A percentile compares a stretch with the other conserved stretches of the same genome.
phyloP scores from a whole-genome alignment of 1,140 invertebrate genomes.

The Eurosta solidaginis region DNA sequence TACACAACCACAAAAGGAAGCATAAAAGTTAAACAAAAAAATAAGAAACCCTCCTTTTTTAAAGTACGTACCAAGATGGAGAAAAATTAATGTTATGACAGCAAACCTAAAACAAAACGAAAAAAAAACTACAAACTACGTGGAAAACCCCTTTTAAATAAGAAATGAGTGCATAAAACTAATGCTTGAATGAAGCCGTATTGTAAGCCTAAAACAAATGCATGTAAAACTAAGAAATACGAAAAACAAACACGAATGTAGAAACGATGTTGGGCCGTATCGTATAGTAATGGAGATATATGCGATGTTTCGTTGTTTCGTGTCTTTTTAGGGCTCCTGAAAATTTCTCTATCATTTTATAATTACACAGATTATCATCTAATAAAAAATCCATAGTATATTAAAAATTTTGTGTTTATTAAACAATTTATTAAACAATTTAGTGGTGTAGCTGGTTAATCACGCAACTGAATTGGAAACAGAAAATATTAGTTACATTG shows the following conservation, averaged over 20 bases:
- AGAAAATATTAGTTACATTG: conserved; percentile 22
- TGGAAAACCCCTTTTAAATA: conserved; percentile 16
- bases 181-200: conserved; percentile 24
- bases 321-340: conserved; percentile 15
- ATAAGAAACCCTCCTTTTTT: conserved; percentile 2
- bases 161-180: not conserved
- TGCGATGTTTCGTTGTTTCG: too few species aligned
- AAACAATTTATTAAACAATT: conserved; percentile 2
- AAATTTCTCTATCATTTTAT: conserved; percentile 22
- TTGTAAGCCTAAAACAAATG: conserved; percentile 3
- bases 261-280: not conserved
- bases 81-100: conserved; percentile 16
- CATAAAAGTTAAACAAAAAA: conserved; percentile 1
- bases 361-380: too few species aligned
- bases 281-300: not conserved
- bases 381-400: conserved; percentile 19
- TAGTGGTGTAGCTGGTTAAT: not conserved
- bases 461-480: not conserved
- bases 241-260: not conserved
- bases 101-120: not conserved
- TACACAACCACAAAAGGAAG: conserved; percentile 25
- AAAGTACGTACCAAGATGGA: conserved; percentile 10
- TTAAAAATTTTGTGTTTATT: not conserved
- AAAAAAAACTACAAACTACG: not conserved
- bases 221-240: not conserved